phyloP scores from a whole-genome alignment of 1,140 invertebrate genomes.

The Dermatophagoides farinae region DNA sequence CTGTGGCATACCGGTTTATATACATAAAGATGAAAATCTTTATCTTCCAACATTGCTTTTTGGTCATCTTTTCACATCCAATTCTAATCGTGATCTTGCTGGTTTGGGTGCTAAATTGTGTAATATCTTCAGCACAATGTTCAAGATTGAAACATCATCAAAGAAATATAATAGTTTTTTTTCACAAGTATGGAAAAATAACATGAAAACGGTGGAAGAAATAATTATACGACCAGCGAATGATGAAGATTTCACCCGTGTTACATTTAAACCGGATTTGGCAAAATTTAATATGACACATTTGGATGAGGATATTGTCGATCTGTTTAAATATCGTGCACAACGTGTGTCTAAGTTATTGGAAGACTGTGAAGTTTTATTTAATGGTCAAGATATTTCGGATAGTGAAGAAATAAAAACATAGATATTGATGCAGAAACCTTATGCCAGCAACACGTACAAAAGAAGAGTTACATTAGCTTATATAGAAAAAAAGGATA shows the following conservation, averaged over 20 bases:
- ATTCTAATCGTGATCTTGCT: slow-evolving; percentile 77
- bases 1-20: slow-evolving; percentile 85
- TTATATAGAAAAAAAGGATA: no score
- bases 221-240: slow-evolving; percentile 48
- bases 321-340: slow-evolving; percentile 72
- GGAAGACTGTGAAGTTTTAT: slow-evolving; percentile 71
- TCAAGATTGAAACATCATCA: slow-evolving; percentile 80
- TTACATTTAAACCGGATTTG: slow-evolving; percentile 85
- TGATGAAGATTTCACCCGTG: no score
- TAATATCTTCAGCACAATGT: no score
- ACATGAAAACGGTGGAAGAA: slow-evolving; percentile 81
- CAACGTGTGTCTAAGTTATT: slow-evolving; percentile 84
- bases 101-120: slow-evolving; percentile 93
- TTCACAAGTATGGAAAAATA: slow-evolving; percentile 83
- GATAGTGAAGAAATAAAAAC: no score
- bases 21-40: slow-evolving; percentile 96
- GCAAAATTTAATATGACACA: slow-evolving; percentile 85
- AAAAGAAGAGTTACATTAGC: no score
- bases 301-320: slow-evolving; percentile 79
- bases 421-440: no score
- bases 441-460: no score
- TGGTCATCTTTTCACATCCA: slow-evolving; percentile 92
- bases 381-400: slow-evolving; percentile 76
- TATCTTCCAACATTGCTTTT: slow-evolving; percentile 99
- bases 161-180: slow-evolving; percentile 69